Conservation (phyloP, 2,888 invertebrate species). For the Caenorhabditis sinica region DNA sequence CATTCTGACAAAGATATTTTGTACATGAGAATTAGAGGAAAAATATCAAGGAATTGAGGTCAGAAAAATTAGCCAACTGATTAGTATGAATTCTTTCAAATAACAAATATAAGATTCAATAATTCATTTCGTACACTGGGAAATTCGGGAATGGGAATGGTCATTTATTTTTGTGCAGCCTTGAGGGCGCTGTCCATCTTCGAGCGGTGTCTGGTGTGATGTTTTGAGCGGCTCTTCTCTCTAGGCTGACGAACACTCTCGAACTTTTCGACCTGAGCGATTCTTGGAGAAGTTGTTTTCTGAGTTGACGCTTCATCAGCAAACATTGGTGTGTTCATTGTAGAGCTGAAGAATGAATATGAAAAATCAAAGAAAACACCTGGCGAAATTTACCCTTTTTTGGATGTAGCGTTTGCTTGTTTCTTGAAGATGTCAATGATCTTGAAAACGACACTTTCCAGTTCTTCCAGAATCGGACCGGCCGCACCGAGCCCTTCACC, state of each 20-base stretch:
- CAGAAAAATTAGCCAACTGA: too few species aligned
- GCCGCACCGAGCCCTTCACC: constrained; percentile 59
- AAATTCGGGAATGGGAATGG: neutral
- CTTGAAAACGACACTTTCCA: constrained; percentile 43
- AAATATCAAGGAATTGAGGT: too few species aligned
- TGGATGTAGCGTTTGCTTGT: constrained; percentile 26
- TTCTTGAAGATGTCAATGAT: constrained; percentile 54
- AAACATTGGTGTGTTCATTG: neutral
- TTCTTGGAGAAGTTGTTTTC: constrained; percentile 27
- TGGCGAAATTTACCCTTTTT: constrained; percentile 9
- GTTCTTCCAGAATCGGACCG: constrained; percentile 57
- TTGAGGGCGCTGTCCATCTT: constrained; percentile 57
- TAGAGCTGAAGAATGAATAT: neutral
- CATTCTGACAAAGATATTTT: constrained; percentile 37
- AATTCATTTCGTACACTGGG: constrained; percentile 21
- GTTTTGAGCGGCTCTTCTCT: constrained; percentile 48
- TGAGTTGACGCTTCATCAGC: constrained; percentile 36
- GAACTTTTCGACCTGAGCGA: constrained; percentile 42
- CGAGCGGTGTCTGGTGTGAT: constrained; percentile 60
- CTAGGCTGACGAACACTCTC: constrained; percentile 52
- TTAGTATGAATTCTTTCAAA: neutral
- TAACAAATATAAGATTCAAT: neutral
- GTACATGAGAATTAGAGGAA: neutral
- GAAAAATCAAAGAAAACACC: neutral
- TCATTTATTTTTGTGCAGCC: constrained; percentile 40